Conservation (phyloP, 2,888 invertebrate species). For the Amphiduros pacificus region DNA sequence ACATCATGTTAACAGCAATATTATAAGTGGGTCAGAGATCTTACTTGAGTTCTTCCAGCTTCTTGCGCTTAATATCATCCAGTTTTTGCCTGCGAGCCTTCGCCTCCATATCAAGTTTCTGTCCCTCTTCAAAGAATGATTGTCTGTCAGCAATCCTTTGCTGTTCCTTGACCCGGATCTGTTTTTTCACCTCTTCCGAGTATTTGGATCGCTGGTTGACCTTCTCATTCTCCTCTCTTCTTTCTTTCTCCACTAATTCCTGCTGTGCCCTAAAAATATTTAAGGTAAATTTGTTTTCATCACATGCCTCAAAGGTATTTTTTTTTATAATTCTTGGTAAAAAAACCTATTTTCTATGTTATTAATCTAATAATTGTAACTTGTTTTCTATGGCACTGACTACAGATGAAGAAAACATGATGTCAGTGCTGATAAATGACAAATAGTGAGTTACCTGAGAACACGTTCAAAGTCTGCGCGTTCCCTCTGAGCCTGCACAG, state of each 20-base stretch:
- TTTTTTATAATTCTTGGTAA: no score
- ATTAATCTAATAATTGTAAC: no score
- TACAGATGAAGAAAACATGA: no score
- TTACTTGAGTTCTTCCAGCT: conserved; percentile 56
- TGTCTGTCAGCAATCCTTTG: conserved; percentile 52
- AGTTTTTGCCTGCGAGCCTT: conserved; percentile 47
- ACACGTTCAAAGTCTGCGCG: conserved; percentile 59
- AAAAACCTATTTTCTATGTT: no score
- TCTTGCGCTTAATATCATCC: conserved; percentile 58
- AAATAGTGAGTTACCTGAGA: conserved; percentile 45
- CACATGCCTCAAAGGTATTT: no score
- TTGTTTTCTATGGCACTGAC: no score
- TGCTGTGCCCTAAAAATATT: conserved; percentile 54
- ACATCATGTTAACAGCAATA: not conserved
- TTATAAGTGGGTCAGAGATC: not conserved
- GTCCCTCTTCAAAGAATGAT: conserved; percentile 59
- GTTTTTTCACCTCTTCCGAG: conserved; percentile 52
- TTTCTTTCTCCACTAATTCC: conserved; percentile 58
- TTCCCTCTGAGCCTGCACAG: conserved; percentile 59
- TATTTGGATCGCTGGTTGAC: conserved; percentile 40
- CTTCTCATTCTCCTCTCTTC: conserved; percentile 43
- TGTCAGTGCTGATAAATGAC: no score
- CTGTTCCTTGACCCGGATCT: conserved; percentile 58
- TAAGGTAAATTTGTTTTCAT: no score
- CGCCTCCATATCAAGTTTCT: conserved; percentile 57